phyloP scores from a whole-genome alignment of 2,113 vertebrate genomes.

The Hassar affinis region DNA sequence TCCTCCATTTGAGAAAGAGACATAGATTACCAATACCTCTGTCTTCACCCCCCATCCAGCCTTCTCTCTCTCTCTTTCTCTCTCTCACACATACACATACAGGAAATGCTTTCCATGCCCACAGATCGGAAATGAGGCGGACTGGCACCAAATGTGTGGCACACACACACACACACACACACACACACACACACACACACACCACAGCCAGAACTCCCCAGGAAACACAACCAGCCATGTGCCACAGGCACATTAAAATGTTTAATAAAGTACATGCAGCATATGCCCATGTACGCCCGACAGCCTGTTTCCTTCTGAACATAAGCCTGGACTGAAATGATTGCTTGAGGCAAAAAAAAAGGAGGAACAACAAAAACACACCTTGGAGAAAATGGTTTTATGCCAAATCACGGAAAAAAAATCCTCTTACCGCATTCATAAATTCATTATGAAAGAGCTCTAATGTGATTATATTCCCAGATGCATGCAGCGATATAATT shows the following conservation, averaged over 20 bases:
- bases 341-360: background rate
- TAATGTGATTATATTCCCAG: conserved; percentile 47
- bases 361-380: background rate
- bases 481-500: conserved; percentile 49
- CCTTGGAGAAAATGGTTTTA: conserved; percentile 10
- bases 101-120: conserved; percentile 84
- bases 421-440: conserved; percentile 44
- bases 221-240: conserved; percentile 76
- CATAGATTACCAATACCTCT: conserved; percentile 45
- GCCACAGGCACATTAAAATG: conserved; percentile 68
- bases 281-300: conserved; percentile 21
- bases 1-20: conserved; percentile 20
- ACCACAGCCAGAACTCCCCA: conserved; percentile 74
- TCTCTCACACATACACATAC: conserved; percentile 34
- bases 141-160: conserved; percentile 81
- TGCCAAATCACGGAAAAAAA: conserved; percentile 17
- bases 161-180: conserved; percentile 77
- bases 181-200: too few species aligned
- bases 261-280: conserved; percentile 57
- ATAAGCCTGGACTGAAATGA: background rate
- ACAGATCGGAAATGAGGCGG: conserved; percentile 81
- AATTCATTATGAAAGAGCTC: conserved; percentile 44
- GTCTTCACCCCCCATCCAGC: background rate
- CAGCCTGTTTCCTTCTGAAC: conserved; percentile 12
- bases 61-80: background rate